phyloP scores from a whole-genome alignment of 1,140 invertebrate species.

The Protaetia brevitarsis region DNA sequence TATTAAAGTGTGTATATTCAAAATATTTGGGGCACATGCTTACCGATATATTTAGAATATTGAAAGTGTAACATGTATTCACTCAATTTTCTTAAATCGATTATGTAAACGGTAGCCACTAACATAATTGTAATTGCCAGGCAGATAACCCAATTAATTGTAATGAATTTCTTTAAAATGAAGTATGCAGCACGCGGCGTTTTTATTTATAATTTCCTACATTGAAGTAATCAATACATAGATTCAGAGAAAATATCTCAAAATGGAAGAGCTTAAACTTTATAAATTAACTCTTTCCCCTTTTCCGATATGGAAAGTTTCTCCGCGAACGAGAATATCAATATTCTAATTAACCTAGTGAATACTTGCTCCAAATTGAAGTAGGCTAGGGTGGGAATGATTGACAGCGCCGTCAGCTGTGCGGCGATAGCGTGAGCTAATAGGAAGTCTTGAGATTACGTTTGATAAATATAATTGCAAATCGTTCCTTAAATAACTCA shows the following conservation, averaged over 20 bases:
- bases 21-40: too few relatives aligned
- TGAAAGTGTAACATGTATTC: too few relatives aligned
- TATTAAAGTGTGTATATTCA: too few relatives aligned
- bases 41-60: too few relatives aligned
- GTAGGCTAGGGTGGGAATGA: conserved; percentile 20
- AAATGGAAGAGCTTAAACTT: neutral
- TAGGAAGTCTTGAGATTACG: conserved; percentile 14
- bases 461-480: conserved; percentile 22
- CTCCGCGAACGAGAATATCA: conserved; percentile 12
- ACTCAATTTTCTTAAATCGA: too few relatives aligned
- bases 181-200: too few relatives aligned
- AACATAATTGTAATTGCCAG: too few relatives aligned
- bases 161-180: too few relatives aligned
- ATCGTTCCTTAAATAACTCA: conserved; percentile 13
- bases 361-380: conserved; percentile 19
- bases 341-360: conserved; percentile 22
- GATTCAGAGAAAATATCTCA: neutral
- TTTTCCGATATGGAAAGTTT: neutral
- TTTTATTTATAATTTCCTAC: too few relatives aligned
- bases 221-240: too few relatives aligned
- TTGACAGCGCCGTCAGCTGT: conserved; percentile 18
- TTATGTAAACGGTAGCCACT: too few relatives aligned
- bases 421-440: conserved; percentile 9
- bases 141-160: too few relatives aligned
- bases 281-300: neutral